These are phyloP conservation scores for Troides aeacus DNA, from an alignment of 2,888 invertebrate genomes.

Conservation along the genomic window DNA sequence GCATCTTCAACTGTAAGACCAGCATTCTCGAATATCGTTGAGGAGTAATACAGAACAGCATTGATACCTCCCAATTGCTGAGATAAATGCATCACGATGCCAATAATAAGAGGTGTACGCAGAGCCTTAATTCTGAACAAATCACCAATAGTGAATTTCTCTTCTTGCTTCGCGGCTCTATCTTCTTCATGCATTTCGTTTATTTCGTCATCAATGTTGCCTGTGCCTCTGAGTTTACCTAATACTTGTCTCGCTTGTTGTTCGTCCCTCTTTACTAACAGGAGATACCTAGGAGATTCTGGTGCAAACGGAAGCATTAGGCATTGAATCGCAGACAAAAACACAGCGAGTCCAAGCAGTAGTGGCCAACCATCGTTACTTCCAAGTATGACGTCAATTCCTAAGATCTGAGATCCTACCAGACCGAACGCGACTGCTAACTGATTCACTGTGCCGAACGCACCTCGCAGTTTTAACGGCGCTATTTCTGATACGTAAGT, in stretches of 20 bases:
- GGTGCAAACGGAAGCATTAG: constrained; percentile 66
- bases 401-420: constrained; percentile 67
- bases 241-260: constrained; percentile 61
- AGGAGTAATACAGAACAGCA: constrained; percentile 86
- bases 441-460: constrained; percentile 75
- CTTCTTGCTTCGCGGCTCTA: constrained; percentile 63
- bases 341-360: constrained; percentile 66
- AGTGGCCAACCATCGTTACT: constrained; percentile 72
- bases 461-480: constrained; percentile 66
- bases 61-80: constrained; percentile 76
- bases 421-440: constrained; percentile 73
- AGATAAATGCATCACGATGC: constrained; percentile 75
- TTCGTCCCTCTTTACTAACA: constrained; percentile 64
- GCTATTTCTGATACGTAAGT: constrained; percentile 76
- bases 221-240: constrained; percentile 59
- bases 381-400: constrained; percentile 71
- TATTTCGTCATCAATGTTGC: constrained; percentile 69
- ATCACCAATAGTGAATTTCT: constrained; percentile 64
- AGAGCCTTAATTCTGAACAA: constrained; percentile 57
- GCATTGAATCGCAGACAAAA: constrained; percentile 66
- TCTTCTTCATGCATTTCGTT: constrained; percentile 75
- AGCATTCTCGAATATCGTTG: constrained; percentile 81
- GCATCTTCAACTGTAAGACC: constrained; percentile 81
- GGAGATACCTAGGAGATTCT: constrained; percentile 70
- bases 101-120: constrained; percentile 68